Evolutionary conservation across 2,797 vertebrate species (phyloP).

Genomic region (Pipistrellus nathusii): DNA sequence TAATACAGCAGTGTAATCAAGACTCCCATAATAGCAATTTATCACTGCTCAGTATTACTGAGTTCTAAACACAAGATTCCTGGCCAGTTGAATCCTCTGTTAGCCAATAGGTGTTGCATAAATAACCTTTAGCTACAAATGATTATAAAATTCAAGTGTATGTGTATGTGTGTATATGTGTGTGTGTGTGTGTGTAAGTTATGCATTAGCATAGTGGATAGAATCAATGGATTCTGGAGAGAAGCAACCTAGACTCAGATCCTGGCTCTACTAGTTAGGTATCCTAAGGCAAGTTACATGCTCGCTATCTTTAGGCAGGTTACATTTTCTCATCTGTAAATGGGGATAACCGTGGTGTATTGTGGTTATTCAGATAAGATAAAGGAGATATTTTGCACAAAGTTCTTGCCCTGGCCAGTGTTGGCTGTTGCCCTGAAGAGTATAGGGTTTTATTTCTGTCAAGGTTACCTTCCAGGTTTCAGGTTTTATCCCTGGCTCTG

Average conservation of each 20-base stretch:
- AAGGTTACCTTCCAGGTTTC: too few relatives aligned
- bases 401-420: background rate
- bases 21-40: constrained; percentile 70
- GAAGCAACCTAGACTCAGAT: background rate
- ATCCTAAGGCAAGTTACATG: background rate
- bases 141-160: constrained; percentile 58
- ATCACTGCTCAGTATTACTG: constrained; percentile 40
- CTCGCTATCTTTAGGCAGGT: too few relatives aligned
- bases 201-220: background rate
- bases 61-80: constrained; percentile 32
- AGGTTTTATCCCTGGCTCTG: background rate
- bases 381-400: background rate
- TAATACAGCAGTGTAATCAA: constrained; percentile 78
- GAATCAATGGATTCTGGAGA: background rate
- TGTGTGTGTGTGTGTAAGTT: constrained; percentile 19
- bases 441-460: too few relatives aligned
- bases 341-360: background rate
- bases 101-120: background rate
- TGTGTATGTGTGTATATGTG: background rate
- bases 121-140: constrained; percentile 55
- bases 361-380: background rate
- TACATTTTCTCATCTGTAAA: background rate
- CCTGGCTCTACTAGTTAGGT: background rate
- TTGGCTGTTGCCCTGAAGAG: too few relatives aligned
- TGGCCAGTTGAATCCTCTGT: constrained; percentile 52